Evolutionary conservation across 2,888 invertebrate genomes (phyloP).

Genomic region (Drosophila flavopinicola): DNA sequence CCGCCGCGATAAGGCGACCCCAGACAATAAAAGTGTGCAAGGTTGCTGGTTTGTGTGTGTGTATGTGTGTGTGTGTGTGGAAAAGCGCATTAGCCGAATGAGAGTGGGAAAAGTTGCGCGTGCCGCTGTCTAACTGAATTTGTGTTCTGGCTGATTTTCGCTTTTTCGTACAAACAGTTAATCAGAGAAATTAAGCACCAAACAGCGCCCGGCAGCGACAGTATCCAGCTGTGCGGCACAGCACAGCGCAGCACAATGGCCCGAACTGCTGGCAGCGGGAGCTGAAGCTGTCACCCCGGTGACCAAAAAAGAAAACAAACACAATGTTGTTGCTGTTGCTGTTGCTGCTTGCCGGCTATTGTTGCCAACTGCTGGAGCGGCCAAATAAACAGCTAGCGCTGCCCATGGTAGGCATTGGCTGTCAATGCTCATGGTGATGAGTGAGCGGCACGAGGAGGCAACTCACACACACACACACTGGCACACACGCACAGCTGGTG

Average conservation of each 20-base stretch:
- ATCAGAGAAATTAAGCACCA: conserved; percentile 68
- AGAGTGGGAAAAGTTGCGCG: conserved; percentile 34
- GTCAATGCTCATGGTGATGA: conserved; percentile 35
- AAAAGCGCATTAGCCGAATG: conserved; percentile 29
- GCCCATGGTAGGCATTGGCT: conserved; percentile 31
- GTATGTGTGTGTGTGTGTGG: not conserved
- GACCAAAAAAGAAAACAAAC: conserved; percentile 19
- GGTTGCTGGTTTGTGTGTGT: not conserved
- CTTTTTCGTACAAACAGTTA: conserved; percentile 51
- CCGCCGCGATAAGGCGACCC: conserved; percentile 47
- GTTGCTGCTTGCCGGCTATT: conserved; percentile 35
- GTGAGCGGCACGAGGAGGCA: conserved; percentile 14
- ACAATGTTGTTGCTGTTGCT: not conserved
- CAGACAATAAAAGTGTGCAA: conserved; percentile 32
- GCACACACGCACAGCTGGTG: conserved; percentile 27
- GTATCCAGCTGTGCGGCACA: conserved; percentile 59
- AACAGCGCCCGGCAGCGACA: conserved; percentile 32
- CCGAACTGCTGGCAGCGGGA: conserved; percentile 33
- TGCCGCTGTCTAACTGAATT: conserved; percentile 29
- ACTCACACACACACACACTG: not conserved
- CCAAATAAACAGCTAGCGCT: conserved; percentile 46
- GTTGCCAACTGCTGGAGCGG: conserved; percentile 37
- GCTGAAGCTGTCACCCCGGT: conserved; percentile 28
- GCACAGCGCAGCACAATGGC: conserved; percentile 44
- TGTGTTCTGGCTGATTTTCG: conserved; percentile 30